Conservation (phyloP, 2,888 invertebrate species). For the Acanthosepion lycidas region DNA sequence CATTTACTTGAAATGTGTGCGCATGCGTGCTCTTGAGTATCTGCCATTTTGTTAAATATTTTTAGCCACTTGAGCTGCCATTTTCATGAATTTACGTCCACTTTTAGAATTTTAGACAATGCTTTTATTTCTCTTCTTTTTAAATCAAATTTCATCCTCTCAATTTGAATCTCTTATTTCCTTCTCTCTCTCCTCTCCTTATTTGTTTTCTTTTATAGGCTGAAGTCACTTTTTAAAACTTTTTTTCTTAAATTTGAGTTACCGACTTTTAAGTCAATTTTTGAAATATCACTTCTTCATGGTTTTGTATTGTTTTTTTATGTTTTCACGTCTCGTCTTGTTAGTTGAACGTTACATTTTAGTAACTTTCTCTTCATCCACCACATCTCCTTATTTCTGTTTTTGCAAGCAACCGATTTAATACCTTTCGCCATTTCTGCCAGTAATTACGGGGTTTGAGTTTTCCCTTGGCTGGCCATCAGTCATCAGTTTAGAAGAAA, state of each 20-base stretch:
- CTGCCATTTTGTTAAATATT: not conserved
- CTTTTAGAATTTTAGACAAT: not conserved
- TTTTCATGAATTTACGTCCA: not conserved
- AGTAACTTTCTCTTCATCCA: not conserved
- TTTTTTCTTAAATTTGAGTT: not conserved
- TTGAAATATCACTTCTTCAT: not conserved
- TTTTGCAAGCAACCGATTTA: not conserved
- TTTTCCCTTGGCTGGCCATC: slow-evolving; percentile 33
- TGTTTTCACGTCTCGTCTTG: not conserved
- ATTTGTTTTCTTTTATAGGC: not conserved
- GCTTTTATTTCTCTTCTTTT: not conserved
- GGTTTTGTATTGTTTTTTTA: not conserved
- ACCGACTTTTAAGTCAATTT: not conserved
- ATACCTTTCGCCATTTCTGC: slow-evolving; percentile 1
- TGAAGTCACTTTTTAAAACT: not conserved
- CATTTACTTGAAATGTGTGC: not conserved
- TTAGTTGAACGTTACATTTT: not conserved
- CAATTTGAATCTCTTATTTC: not conserved
- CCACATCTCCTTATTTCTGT: slow-evolving; percentile 10
- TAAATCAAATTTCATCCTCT: not conserved
- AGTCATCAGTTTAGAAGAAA: not conserved
- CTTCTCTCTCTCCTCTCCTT: too few relatives aligned
- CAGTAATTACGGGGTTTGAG: not conserved
- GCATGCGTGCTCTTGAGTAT: too few relatives aligned
- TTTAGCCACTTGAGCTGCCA: not conserved